These are phyloP conservation scores for Gallinago undulata DNA, from an alignment of 2,113 vertebrate species.

Conservation along the genomic window DNA sequence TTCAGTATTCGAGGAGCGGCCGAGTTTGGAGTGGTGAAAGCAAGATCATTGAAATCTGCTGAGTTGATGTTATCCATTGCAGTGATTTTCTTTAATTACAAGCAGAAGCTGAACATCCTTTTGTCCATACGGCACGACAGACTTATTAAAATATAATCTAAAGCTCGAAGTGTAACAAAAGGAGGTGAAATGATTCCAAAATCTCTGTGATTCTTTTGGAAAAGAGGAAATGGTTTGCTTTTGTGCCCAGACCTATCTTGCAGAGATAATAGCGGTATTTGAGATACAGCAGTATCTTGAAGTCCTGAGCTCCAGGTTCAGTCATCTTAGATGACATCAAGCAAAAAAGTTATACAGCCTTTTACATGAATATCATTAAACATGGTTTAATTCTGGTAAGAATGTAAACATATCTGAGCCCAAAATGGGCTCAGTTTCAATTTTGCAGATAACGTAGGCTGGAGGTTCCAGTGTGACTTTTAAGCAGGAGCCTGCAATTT, in stretches of 20 bases:
- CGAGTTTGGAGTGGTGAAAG: background rate
- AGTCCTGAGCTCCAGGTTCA: background rate
- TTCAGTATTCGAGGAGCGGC: background rate
- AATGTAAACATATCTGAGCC: constrained; percentile 13
- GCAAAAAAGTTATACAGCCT: background rate
- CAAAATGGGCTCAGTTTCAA: background rate
- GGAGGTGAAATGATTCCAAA: background rate
- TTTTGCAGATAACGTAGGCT: background rate
- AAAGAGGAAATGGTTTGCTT: constrained; percentile 17
- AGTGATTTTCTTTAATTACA: constrained; percentile 52
- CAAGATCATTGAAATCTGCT: background rate
- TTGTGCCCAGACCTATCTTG: background rate
- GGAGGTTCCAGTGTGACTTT: constrained; percentile 10
- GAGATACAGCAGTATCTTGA: background rate
- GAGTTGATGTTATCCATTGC: background rate
- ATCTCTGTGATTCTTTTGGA: background rate
- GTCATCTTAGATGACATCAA: background rate
- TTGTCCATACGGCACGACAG: background rate
- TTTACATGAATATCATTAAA: background rate
- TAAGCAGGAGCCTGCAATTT: constrained; percentile 39
- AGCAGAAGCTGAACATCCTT: background rate
- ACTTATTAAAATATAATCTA: constrained; percentile 14
- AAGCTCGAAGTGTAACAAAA: constrained; percentile 30
- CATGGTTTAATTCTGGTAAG: background rate
- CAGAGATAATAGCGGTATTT: constrained; percentile 1